Evolutionary conservation across 2,797 vertebrate species (phyloP).

Genomic region (Onychomys leucogaster): DNA sequence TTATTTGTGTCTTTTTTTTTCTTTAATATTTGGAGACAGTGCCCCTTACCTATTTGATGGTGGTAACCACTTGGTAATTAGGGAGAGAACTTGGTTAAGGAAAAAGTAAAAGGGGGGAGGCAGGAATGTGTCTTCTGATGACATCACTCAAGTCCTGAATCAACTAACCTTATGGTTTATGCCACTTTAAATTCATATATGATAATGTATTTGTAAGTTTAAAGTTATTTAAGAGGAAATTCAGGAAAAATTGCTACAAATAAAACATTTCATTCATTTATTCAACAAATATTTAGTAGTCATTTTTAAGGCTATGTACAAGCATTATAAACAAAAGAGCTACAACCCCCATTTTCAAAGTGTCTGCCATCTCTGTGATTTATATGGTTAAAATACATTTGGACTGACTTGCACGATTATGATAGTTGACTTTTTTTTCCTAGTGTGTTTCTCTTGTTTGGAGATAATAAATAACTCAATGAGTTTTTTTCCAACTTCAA

Average conservation of each 20-base stretch:
- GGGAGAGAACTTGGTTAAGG: neutral
- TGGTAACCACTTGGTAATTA: neutral
- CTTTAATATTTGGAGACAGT: neutral
- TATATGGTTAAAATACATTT: neutral
- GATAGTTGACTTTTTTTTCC: neutral
- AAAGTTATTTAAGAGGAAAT: neutral
- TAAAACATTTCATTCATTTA: neutral
- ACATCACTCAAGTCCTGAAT: neutral
- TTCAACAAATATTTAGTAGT: neutral
- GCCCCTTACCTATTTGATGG: neutral
- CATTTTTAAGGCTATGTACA: neutral
- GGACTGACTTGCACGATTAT: neutral
- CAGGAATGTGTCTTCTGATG: neutral
- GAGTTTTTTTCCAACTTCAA: neutral
- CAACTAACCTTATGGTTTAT: neutral
- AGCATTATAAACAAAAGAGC: neutral
- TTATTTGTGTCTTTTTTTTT: neutral
- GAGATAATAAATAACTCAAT: neutral
- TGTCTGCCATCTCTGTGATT: neutral
- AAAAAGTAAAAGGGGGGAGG: neutral
- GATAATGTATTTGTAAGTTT: neutral
- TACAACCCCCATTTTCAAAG: neutral
- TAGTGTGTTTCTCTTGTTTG: neutral
- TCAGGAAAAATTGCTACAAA: neutral
- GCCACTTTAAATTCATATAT: neutral